Percentiles rank a stretch among this genome's conserved stretches.
Evolutionary conservation across 2,888 invertebrate genomes (phyloP).

Genomic region (Dicycla oo): DNA sequence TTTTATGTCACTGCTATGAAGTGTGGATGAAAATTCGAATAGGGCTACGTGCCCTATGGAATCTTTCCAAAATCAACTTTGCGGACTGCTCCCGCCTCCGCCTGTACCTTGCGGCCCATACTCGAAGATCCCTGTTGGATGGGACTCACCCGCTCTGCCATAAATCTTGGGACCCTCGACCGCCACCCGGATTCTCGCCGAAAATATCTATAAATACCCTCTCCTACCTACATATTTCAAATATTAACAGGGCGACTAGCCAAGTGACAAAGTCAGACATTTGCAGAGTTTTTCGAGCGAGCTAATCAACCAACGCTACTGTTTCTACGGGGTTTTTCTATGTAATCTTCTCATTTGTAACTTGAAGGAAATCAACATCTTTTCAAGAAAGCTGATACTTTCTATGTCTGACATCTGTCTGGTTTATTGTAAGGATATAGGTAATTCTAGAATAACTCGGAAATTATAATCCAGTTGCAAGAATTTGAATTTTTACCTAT

Average conservation of each 20-base stretch:
- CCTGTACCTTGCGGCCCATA: constrained; percentile 66
- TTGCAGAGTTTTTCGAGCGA: constrained; percentile 59
- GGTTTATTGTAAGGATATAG: neutral
- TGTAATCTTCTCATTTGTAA: constrained; percentile 40
- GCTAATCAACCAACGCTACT: constrained; percentile 54
- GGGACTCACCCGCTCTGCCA: constrained; percentile 89
- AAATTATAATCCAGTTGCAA: neutral
- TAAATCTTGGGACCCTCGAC: constrained; percentile 90
- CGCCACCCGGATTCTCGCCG: constrained; percentile 89
- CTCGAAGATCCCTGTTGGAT: constrained; percentile 87
- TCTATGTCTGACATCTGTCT: neutral
- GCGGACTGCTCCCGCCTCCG: constrained; percentile 36
- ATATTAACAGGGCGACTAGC: constrained; percentile 84
- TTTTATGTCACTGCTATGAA: too few species aligned
- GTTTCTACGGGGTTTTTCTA: constrained; percentile 27
- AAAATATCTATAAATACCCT: constrained; percentile 90
- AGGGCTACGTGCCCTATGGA: neutral
- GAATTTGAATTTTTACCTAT: too few species aligned
- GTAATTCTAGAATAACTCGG: neutral
- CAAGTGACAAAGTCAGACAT: constrained; percentile 78
- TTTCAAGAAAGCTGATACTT: constrained; percentile 4
- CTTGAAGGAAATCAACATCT: neutral
- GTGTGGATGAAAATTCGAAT: neutral
- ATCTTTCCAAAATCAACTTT: neutral
- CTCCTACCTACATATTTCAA: constrained; percentile 87